Evolutionary conservation across 2,797 vertebrate species (phyloP).

Genomic region (Myripristis jacobus): DNA sequence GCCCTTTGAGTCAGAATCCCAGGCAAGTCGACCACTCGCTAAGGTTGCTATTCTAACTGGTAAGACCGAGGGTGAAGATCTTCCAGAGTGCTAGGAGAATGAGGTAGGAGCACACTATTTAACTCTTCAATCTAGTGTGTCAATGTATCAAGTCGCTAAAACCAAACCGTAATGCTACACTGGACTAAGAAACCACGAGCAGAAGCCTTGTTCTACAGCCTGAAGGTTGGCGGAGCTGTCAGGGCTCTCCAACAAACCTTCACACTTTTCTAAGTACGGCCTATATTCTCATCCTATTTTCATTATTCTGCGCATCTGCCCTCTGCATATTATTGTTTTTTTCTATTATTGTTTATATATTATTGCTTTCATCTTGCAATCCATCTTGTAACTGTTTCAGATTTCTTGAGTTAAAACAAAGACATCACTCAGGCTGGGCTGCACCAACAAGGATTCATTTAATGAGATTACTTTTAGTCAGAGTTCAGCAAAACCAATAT

Average conservation of each 20-base stretch:
- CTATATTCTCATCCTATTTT: not conserved
- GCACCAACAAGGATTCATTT: no score
- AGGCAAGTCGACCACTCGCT: not conserved
- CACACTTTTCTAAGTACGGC: not conserved
- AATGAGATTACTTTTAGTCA: no score
- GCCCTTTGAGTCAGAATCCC: constrained; percentile 2
- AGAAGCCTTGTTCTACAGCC: not conserved
- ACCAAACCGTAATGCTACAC: constrained; percentile 7
- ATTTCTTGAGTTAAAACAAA: no score
- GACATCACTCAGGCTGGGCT: no score
- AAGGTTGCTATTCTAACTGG: constrained; percentile 2
- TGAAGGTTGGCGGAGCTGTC: constrained; percentile 7
- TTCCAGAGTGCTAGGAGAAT: constrained; percentile 48
- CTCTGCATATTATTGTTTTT: not conserved
- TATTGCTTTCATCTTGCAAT: no score
- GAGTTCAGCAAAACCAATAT: no score
- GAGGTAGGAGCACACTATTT: constrained; percentile 67
- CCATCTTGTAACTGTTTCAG: no score
- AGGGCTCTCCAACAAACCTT: not conserved
- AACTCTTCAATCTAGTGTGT: constrained; percentile 12
- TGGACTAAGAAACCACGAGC: constrained; percentile 6
- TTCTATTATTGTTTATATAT: no score
- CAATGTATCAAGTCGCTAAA: constrained; percentile 25
- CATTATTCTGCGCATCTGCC: not conserved
- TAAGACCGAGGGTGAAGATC: not conserved